Evolutionary conservation across 1,140 invertebrate genomes (phyloP).

Genomic region (Hyles euphorbiae): DNA sequence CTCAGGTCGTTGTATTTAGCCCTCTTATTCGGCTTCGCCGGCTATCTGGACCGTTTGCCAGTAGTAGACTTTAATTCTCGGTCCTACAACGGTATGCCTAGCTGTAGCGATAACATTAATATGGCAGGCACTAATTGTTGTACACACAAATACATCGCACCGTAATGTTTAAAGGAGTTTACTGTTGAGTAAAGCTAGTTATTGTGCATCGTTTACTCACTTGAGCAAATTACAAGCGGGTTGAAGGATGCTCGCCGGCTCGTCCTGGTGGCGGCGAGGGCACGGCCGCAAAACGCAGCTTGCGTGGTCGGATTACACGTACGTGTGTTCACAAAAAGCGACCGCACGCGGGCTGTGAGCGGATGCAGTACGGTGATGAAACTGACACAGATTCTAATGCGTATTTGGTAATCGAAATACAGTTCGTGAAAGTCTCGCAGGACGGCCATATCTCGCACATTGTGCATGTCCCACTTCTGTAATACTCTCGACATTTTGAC

Average conservation of each 20-base stretch:
- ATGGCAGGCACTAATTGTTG: no score
- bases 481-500: conserved; percentile 52
- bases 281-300: conserved; percentile 1
- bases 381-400: conserved; percentile 73
- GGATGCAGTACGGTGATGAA: conserved; percentile 67
- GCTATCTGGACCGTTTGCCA: no score
- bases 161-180: no score
- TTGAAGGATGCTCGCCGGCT: conserved; percentile 1
- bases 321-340: conserved; percentile 42
- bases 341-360: conserved; percentile 49
- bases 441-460: conserved; percentile 56
- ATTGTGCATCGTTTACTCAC: no score
- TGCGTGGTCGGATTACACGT: conserved; percentile 19
- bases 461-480: conserved; percentile 59
- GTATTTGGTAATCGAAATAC: conserved; percentile 72
- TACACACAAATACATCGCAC: no score
- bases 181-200: no score
- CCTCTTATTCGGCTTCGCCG: no score
- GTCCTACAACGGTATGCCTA: no score
- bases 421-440: conserved; percentile 71
- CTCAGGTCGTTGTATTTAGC: no score
- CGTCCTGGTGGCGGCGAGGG: not conserved
- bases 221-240: no score
- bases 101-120: no score
- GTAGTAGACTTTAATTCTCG: no score